Evolutionary conservation across 1,140 invertebrate genomes (phyloP).

Genomic region (Spodoptera frugiperda): DNA sequence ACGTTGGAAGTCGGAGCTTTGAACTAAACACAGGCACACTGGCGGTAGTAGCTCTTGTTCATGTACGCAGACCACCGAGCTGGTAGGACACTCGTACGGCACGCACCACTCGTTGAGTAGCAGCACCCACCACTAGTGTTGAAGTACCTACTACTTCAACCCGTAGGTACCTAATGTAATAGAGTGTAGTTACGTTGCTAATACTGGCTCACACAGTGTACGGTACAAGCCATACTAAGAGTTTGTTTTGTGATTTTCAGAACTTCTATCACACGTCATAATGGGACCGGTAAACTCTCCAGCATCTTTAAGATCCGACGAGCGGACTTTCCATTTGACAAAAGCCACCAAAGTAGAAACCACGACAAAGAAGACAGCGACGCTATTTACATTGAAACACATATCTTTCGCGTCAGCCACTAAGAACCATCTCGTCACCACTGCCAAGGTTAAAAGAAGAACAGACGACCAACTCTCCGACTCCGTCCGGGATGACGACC

Average conservation of each 20-base stretch:
- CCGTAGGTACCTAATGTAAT: too few relatives aligned
- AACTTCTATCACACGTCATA: constrained; percentile 25
- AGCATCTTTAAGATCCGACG: constrained; percentile 58
- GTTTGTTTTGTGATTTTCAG: constrained; percentile 43
- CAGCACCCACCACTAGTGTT: too few relatives aligned
- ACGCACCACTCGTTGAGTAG: too few relatives aligned
- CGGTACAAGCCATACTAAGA: not conserved
- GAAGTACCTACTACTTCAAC: too few relatives aligned
- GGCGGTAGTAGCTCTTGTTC: too few relatives aligned
- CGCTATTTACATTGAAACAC: constrained; percentile 58
- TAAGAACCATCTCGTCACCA: constrained; percentile 57
- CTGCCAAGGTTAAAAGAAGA: constrained; percentile 72
- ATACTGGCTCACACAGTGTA: too few relatives aligned
- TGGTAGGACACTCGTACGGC: too few relatives aligned
- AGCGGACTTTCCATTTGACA: constrained; percentile 70
- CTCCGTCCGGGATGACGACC: constrained; percentile 22
- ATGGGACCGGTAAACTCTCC: constrained; percentile 51
- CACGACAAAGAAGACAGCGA: constrained; percentile 55
- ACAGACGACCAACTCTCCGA: constrained; percentile 54
- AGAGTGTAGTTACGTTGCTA: not conserved
- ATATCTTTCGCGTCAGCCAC: constrained; percentile 54
- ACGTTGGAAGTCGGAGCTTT: not conserved
- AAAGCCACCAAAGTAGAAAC: constrained; percentile 66
- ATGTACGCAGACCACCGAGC: too few relatives aligned
- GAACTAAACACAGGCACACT: not conserved